These are phyloP conservation scores for Euphysa ruthae DNA, from an alignment of 30 jellyfish, hydroid and myxozoan genomes.

Conservation along the genomic window DNA sequence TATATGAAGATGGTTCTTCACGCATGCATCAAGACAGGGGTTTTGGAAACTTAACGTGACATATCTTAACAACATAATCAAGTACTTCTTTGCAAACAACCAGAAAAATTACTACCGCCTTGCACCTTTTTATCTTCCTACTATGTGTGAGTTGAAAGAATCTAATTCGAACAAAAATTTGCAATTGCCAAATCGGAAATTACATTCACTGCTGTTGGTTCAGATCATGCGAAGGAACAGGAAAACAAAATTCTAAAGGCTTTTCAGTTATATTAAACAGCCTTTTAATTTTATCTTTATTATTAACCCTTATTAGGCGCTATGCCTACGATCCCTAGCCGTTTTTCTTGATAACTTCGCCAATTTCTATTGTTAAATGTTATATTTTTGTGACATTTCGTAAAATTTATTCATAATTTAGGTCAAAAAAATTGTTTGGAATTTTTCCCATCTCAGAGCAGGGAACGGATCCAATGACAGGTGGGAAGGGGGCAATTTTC, in stretches of 20 bases:
- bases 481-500: no score
- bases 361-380: no score
- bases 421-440: no score
- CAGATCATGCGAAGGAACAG: slow-evolving; percentile 54
- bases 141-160: background rate
- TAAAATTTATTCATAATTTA: no score
- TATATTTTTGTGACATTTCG: no score
- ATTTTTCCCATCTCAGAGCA: no score
- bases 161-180: slow-evolving; percentile 20
- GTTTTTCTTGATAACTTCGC: no score
- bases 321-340: no score
- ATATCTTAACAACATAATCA: background rate
- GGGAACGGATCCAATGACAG: no score
- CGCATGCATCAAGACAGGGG: slow-evolving; percentile 28
- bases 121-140: slow-evolving; percentile 5
- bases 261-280: no score
- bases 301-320: no score
- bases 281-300: no score
- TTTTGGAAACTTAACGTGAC: slow-evolving; percentile 24
- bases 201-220: slow-evolving; percentile 26
- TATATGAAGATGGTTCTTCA: slow-evolving; percentile 11
- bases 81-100: slow-evolving; percentile 1
- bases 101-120: slow-evolving; percentile 7
- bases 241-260: slow-evolving; percentile 29
- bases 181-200: slow-evolving; percentile 17